Percentiles rank a stretch among this genome's conserved stretches.
Conservation (phyloP, 2,113 vertebrate species). For the Tenrec ecaudatus region DNA sequence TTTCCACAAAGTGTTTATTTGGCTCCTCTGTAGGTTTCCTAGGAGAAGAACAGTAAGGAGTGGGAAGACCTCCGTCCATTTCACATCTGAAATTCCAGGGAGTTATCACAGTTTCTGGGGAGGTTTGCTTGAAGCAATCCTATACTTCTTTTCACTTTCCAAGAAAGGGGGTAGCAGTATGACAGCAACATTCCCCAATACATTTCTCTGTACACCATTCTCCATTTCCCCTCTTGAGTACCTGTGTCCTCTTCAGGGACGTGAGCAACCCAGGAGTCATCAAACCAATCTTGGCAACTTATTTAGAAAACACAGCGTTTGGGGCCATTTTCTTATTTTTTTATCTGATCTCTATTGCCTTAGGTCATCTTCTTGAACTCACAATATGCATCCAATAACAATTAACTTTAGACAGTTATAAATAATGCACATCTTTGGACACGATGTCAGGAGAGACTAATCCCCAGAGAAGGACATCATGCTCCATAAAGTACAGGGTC, state of each 20-base stretch:
- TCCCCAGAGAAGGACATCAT: too few relatives aligned
- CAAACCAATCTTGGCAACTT: neutral
- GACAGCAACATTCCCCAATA: neutral
- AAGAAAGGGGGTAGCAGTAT: neutral
- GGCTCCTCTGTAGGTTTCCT: neutral
- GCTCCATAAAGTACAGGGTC: too few relatives aligned
- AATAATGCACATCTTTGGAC: neutral
- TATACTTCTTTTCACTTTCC: neutral
- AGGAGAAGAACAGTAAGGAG: neutral
- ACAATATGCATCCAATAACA: neutral
- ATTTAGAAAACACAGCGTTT: constrained; percentile 47
- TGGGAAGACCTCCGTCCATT: neutral
- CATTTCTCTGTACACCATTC: neutral
- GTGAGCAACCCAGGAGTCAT: neutral
- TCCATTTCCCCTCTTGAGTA: neutral
- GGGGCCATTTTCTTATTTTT: neutral
- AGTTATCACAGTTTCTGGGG: neutral
- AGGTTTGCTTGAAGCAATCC: neutral
- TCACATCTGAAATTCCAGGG: neutral
- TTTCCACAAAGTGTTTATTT: neutral
- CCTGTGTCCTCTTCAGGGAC: neutral
- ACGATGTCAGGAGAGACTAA: too few relatives aligned
- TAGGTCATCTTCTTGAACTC: neutral
- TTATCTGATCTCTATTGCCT: neutral
- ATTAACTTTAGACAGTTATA: constrained; percentile 36